Base-by-base conservation (phyloP, 2,797 vertebrate species). In the Epinephelus malabaricus region DNA sequence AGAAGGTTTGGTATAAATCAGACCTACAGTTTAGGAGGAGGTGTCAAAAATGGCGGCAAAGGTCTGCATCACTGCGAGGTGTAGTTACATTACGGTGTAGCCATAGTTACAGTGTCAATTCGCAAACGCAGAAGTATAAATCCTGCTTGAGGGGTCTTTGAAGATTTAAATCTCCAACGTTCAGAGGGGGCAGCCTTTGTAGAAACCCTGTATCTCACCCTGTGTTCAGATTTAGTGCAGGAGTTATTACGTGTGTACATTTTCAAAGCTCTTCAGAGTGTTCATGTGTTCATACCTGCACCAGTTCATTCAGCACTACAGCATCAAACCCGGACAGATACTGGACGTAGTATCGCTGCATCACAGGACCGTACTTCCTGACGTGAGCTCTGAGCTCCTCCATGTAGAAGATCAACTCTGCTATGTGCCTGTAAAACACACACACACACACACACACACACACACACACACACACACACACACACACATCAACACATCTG, bases 341-440 rank as follows among this genome's bases (percentile, higher is more conserved):
- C 93, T 99, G 98, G 2, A 99, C 98, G 0, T 99, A 99, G 83
- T 99, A 99, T 5, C 98, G 93, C 95, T 99, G 98, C 98, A 99
- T 99, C 86, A 99, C 98, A 0, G 98, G 98, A 0, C 98, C 98
- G 0, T 99, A 99, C 86, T 99, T 99, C 51, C 98, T 91, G 69
- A 99, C 97, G 0, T 99, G 98, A 65, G 98, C 98, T 90, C 98
- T 91, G 47, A 99, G 97, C 86, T 99, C 98, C 92, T 99, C 98
- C 98, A 99, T 99, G 94, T 99, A 99, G 95, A 99, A 99, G 91
- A 99, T 99, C 78, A 99, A 85, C 90, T 99, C 98, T 2, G 98
- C 98, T 92, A 99, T 97, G 93, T 99, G 98, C 90, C 98, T 99
- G 86, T 11, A 69, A 72, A 71, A 74, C 59, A 86, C 51, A 76